phyloP scores from a whole-genome alignment of 2,113 vertebrate genomes.

The Romanogobio albipinnatus region DNA sequence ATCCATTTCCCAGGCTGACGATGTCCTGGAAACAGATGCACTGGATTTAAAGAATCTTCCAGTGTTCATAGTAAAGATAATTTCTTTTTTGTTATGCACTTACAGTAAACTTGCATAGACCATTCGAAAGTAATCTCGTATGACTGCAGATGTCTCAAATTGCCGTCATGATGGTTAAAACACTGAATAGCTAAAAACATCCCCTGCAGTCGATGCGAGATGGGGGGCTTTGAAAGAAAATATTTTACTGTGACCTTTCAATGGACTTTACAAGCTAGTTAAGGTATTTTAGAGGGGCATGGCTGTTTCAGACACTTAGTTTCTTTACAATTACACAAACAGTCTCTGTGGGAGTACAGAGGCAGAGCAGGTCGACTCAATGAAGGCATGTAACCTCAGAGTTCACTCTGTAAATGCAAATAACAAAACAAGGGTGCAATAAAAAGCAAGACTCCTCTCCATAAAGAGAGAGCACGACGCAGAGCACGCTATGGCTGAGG shows the following conservation, averaged over 20 bases:
- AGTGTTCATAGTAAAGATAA: neutral
- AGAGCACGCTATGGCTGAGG: constrained; percentile 28
- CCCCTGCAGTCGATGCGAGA: constrained; percentile 20
- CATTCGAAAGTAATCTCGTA: neutral
- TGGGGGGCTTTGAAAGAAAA: constrained; percentile 45
- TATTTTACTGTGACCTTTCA: constrained; percentile 49
- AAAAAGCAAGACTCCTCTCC: constrained; percentile 19
- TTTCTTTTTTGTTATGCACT: constrained; percentile 5
- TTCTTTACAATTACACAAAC: constrained; percentile 46
- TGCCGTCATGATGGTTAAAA: constrained; percentile 52
- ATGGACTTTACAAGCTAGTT: constrained; percentile 46
- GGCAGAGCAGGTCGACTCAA: neutral
- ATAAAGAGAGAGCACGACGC: constrained; percentile 37
- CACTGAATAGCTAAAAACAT: constrained; percentile 51
- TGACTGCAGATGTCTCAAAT: constrained; percentile 28
- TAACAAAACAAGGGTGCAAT: constrained; percentile 38
- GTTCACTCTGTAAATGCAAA: constrained; percentile 55
- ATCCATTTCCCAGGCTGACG: constrained; percentile 35
- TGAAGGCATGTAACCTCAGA: constrained; percentile 45
- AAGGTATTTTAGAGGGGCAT: constrained; percentile 51
- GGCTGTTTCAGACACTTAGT: constrained; percentile 41
- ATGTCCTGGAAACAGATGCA: constrained; percentile 32
- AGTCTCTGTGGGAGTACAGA: constrained; percentile 26
- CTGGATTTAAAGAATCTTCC: constrained; percentile 24
- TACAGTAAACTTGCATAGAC: neutral